These are phyloP conservation scores for Rhogogaster chlorosoma DNA, from an alignment of 2,888 invertebrate genomes.

Conservation along the genomic window DNA sequence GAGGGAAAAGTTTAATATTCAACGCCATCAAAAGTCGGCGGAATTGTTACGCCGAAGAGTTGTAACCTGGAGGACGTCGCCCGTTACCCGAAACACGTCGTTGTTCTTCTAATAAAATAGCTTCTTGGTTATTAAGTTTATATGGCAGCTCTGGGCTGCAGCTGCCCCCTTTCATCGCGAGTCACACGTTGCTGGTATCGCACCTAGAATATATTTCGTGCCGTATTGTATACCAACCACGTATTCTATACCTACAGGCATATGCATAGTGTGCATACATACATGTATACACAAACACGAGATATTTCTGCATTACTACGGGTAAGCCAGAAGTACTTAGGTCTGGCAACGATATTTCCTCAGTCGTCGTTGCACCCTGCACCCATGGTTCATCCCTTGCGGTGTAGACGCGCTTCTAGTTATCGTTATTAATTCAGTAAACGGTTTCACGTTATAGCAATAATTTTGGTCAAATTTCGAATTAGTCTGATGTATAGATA, in stretches of 20 bases:
- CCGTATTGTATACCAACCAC: not conserved
- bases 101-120: constrained; percentile 38
- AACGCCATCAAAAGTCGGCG: constrained; percentile 75
- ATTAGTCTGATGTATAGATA: not conserved
- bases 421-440: constrained; percentile 73
- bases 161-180: constrained; percentile 1
- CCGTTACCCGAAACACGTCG: not conserved
- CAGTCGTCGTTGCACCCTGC: not conserved
- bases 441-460: not conserved
- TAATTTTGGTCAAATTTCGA: not conserved
- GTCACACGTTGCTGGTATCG: constrained; percentile 19
- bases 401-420: constrained; percentile 74
- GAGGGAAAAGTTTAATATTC: constrained; percentile 75
- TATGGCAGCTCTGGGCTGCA: constrained; percentile 36
- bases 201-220: not conserved
- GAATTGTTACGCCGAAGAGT: constrained; percentile 72
- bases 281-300: not conserved
- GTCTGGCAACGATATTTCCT: not conserved
- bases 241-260: not conserved
- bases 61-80: constrained; percentile 61
- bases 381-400: constrained; percentile 67
- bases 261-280: not conserved
- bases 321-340: constrained; percentile 18
- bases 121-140: constrained; percentile 40
- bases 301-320: constrained; percentile 23